Conservation (phyloP, 2,113 vertebrate genomes). For the Plestiodon gilberti region DNA sequence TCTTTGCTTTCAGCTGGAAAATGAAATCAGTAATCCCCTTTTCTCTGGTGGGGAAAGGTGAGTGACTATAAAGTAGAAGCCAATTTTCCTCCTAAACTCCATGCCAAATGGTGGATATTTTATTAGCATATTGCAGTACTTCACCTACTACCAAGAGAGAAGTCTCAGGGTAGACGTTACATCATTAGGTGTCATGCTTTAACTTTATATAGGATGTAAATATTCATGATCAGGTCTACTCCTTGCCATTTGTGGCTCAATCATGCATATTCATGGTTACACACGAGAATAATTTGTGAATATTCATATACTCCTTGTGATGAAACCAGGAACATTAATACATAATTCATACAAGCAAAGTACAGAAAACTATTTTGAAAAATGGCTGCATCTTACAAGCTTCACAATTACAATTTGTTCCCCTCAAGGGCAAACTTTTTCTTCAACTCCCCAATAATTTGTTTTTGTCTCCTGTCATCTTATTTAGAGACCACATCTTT, state of each 20-base stretch:
- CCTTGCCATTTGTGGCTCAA: constrained; percentile 1
- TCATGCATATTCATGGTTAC: constrained; percentile 21
- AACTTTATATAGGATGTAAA: background rate
- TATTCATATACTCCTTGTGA: background rate
- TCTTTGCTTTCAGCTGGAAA: background rate
- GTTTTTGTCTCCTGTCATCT: background rate
- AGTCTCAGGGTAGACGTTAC: background rate
- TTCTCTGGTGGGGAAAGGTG: constrained; percentile 10
- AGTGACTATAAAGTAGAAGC: background rate
- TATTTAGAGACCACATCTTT: background rate
- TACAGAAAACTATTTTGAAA: background rate
- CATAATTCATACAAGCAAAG: constrained; percentile 19
- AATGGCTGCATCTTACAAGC: background rate
- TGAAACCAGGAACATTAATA: constrained; percentile 5
- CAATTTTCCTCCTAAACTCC: background rate
- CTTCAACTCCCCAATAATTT: background rate
- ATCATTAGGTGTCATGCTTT: background rate
- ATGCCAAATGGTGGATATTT: background rate
- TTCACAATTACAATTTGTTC: background rate
- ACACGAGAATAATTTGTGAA: background rate
- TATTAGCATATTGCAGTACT: background rate
- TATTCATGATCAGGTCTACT: background rate
- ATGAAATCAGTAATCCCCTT: background rate
- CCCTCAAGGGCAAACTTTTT: background rate
- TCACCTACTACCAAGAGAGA: background rate